Percentiles rank a stretch among this genome's conserved stretches.
These are phyloP conservation scores for Achatina immaculata DNA, from an alignment of 1,140 invertebrate species.

Conservation along the genomic window DNA sequence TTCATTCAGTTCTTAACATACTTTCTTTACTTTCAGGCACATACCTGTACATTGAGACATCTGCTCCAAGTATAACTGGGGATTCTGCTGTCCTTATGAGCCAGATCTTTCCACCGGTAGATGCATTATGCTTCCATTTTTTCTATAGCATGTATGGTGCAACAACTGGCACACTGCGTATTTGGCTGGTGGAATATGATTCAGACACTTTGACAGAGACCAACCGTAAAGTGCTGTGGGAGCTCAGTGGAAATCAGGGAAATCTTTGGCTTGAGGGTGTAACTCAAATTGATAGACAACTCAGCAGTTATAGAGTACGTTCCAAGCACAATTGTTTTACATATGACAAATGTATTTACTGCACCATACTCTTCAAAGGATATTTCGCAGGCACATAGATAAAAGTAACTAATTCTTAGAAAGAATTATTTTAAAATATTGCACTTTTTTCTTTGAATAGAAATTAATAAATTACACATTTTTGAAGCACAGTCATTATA, in stretches of 20 bases:
- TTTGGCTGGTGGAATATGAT: constrained; percentile 30
- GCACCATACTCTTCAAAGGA: too few species aligned
- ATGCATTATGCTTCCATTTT: constrained; percentile 43
- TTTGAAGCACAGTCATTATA: too few species aligned
- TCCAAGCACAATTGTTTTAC: not conserved
- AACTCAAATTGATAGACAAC: constrained; percentile 47
- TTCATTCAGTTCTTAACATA: not conserved
- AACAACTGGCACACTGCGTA: constrained; percentile 43
- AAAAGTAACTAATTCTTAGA: too few species aligned
- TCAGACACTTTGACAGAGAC: not conserved
- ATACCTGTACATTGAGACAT: constrained; percentile 60
- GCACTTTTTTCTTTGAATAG: too few species aligned
- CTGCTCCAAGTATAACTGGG: constrained; percentile 46
- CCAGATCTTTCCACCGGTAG: constrained; percentile 44
- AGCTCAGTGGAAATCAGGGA: constrained; percentile 60
- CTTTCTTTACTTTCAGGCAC: constrained; percentile 46
- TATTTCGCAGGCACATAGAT: too few species aligned
- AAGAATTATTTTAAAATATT: too few species aligned
- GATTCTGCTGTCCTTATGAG: constrained; percentile 59
- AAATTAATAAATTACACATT: too few species aligned
- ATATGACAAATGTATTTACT: too few species aligned
- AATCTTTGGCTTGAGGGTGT: constrained; percentile 58
- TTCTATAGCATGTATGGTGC: constrained; percentile 57
- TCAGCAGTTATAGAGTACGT: constrained; percentile 41
- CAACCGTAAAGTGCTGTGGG: constrained; percentile 43